Conservation (phyloP, 2,113 vertebrate species). For the cattle (Bos taurus) region DNA sequence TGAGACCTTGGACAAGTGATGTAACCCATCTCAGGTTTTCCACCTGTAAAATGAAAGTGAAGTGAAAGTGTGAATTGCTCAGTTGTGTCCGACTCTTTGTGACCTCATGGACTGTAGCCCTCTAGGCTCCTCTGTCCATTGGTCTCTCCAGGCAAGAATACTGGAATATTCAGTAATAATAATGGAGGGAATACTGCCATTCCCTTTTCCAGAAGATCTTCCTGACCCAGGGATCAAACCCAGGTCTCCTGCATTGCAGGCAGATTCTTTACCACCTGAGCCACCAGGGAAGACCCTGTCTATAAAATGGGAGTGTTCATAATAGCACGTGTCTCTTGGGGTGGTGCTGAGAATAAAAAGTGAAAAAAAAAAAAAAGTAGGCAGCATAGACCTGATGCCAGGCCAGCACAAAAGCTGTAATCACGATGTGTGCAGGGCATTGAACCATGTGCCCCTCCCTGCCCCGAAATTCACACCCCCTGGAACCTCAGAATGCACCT, state of each 20-base stretch:
- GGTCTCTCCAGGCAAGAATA: neutral
- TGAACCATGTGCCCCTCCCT: fast-evolving
- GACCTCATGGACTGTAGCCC: neutral
- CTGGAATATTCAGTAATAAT: neutral
- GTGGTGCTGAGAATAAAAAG: neutral
- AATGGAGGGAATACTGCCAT: neutral
- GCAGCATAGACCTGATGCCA: fast-evolving
- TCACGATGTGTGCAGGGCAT: fast-evolving
- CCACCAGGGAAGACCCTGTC: neutral
- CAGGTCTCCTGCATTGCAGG: neutral
- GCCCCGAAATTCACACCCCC: fast-evolving
- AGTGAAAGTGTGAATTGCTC: neutral
- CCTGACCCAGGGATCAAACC: neutral
- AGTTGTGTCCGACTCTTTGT: neutral
- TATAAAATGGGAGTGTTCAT: neutral
- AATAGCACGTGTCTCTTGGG: fast-evolving
- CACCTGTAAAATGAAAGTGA: neutral
- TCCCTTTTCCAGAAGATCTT: neutral
- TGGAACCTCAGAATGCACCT: fast-evolving
- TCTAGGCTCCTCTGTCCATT: neutral
- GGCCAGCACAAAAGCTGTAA: neutral
- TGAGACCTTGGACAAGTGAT: neutral
- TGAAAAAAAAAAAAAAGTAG: neutral
- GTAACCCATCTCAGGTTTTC: neutral
- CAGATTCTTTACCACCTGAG: neutral